A percentile compares a stretch with the other conserved stretches of the same genome.
These are phyloP conservation scores for Archegozetes longisetosus DNA, from an alignment of 1,140 invertebrate species.

Conservation along the genomic window DNA sequence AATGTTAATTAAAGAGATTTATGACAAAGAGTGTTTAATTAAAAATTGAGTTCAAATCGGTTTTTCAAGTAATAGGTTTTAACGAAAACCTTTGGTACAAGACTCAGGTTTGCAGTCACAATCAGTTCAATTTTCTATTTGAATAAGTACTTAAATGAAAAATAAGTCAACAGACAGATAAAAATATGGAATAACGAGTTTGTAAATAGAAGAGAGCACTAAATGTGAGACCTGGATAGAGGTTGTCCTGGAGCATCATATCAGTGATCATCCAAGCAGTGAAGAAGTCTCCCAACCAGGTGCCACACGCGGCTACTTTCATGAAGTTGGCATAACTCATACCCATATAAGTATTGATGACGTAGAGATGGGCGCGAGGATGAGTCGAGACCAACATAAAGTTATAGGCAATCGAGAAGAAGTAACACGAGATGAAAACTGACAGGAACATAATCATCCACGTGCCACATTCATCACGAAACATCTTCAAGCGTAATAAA, in stretches of 20 bases:
- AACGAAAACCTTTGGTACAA: no score
- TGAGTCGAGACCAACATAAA: slow-evolving; percentile 31
- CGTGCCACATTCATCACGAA: slow-evolving; percentile 37
- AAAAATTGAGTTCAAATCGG: no score
- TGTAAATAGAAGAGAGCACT: no score
- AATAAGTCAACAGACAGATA: no score
- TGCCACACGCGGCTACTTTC: slow-evolving; percentile 40
- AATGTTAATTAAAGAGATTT: no score
- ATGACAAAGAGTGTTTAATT: no score
- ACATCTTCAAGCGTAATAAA: slow-evolving; percentile 38
- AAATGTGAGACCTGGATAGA: slow-evolving; percentile 37
- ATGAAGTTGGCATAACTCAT: slow-evolving; percentile 32
- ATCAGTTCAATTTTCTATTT: no score
- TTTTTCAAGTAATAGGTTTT: no score
- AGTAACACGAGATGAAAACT: slow-evolving; percentile 34
- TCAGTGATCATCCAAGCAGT: slow-evolving; percentile 41
- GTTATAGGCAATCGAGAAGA: slow-evolving; percentile 39
- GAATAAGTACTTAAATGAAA: no score
- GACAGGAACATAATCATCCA: slow-evolving; percentile 41
- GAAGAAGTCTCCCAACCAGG: slow-evolving; percentile 38
- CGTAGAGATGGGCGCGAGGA: slow-evolving; percentile 26
- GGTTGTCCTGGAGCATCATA: slow-evolving; percentile 41
- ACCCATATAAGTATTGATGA: slow-evolving; percentile 31
- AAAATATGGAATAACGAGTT: no score
- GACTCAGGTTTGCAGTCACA: no score